These are phyloP conservation scores for Chaenocephalus aceratus DNA, from an alignment of 2,113 vertebrate genomes.

Conservation along the genomic window DNA sequence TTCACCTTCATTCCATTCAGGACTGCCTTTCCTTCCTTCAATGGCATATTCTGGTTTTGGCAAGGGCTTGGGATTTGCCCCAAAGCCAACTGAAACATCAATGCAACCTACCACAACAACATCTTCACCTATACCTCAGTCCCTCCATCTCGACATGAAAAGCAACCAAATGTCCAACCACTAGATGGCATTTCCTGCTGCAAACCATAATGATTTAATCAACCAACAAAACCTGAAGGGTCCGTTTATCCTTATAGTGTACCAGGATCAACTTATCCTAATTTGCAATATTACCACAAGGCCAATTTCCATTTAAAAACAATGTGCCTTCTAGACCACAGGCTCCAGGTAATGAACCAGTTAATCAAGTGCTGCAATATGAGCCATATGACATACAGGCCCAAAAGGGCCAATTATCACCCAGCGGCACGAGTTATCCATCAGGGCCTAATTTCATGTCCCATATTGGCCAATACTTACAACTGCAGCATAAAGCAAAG, in stretches of 20 bases:
- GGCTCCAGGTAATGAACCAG: neutral
- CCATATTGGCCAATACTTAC: neutral
- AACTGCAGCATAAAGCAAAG: neutral
- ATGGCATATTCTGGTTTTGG: neutral
- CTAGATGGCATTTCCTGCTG: constrained; percentile 49
- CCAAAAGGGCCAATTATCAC: neutral
- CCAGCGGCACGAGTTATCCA: neutral
- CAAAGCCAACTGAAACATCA: neutral
- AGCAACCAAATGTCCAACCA: constrained; percentile 35
- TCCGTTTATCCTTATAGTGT: constrained; percentile 2
- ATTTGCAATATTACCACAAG: constrained; percentile 1
- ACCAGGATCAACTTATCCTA: neutral
- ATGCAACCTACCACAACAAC: neutral
- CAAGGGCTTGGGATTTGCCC: neutral
- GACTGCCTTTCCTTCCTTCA: constrained; percentile 9
- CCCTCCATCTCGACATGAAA: neutral
- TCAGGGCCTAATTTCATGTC: neutral
- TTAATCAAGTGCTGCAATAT: neutral
- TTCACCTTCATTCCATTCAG: neutral
- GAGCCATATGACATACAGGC: neutral
- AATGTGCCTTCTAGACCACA: neutral
- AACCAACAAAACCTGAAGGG: neutral
- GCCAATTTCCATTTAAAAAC: neutral
- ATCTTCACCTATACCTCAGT: neutral
- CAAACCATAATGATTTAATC: neutral